Evolutionary conservation across 2,113 vertebrate species (phyloP).

Genomic region (Syngnathoides biaculeatus): DNA sequence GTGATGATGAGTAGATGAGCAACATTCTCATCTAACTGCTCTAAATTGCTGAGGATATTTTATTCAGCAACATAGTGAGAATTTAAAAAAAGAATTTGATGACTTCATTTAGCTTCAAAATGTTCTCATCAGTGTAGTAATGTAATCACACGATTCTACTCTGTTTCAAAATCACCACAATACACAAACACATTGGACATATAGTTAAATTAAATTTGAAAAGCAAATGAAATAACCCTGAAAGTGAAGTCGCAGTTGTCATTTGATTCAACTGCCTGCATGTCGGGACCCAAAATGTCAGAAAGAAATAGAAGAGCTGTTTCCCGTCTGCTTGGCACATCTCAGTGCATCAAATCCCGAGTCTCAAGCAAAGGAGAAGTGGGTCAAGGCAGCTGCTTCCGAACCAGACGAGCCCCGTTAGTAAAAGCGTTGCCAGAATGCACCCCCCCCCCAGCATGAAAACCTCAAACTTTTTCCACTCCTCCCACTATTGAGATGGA

Average conservation of each 20-base stretch:
- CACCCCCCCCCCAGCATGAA: slow-evolving; percentile 26
- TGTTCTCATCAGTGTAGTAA: neutral
- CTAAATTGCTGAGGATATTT: no score
- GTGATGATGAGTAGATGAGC: no score
- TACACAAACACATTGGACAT: neutral
- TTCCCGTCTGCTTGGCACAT: slow-evolving; percentile 29
- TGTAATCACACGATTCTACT: neutral
- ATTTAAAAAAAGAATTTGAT: neutral
- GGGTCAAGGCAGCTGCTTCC: slow-evolving; percentile 50
- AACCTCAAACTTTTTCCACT: slow-evolving; percentile 40
- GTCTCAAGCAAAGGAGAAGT: slow-evolving; percentile 46
- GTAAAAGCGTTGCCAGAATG: slow-evolving; percentile 30
- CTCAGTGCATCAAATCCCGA: slow-evolving; percentile 23
- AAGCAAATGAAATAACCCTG: neutral
- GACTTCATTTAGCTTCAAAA: neutral
- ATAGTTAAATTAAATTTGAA: neutral
- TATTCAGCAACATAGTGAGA: no score
- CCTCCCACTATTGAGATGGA: slow-evolving; percentile 39
- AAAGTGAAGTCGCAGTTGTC: neutral
- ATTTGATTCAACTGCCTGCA: neutral
- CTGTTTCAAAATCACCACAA: neutral
- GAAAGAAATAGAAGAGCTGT: slow-evolving; percentile 32
- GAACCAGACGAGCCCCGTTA: slow-evolving; percentile 14
- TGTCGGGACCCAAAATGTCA: neutral
- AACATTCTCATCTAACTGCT: no score